Conservation (phyloP, 2,888 invertebrate genomes). For the Aquatica leii region DNA sequence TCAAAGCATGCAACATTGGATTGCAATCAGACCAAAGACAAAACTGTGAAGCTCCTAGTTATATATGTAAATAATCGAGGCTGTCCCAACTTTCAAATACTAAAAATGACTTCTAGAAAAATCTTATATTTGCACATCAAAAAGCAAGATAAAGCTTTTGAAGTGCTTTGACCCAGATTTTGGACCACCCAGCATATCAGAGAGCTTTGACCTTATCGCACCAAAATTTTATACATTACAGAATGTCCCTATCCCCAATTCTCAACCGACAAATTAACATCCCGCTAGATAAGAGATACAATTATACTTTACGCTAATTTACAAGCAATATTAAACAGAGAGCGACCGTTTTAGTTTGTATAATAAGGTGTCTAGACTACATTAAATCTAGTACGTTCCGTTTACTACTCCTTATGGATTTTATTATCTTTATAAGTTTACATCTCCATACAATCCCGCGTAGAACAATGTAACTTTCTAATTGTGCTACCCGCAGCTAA, state of each 20-base stretch:
- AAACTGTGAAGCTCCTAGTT: not conserved
- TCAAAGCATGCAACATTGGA: too few relatives aligned
- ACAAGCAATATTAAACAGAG: conserved; percentile 22
- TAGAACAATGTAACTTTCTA: conserved; percentile 1
- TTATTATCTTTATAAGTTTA: conserved; percentile 22
- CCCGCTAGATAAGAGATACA: conserved; percentile 15
- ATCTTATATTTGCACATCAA: conserved; percentile 22
- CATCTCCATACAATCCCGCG: not conserved
- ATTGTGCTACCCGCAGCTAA: too few relatives aligned
- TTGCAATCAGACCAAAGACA: too few relatives aligned
- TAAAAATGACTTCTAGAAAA: conserved; percentile 14
- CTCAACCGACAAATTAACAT: conserved; percentile 12
- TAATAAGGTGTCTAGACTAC: conserved; percentile 31
- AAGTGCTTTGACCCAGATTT: conserved; percentile 26
- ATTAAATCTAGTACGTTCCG: conserved; percentile 24
- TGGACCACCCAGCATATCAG: conserved; percentile 13
- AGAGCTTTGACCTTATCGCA: conserved; percentile 25
- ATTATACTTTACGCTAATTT: conserved; percentile 30
- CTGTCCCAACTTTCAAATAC: conserved; percentile 14
- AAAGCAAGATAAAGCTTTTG: conserved; percentile 24
- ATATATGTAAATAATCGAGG: not conserved
- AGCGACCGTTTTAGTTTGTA: conserved; percentile 19
- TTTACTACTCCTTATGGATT: conserved; percentile 20
- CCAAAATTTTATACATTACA: conserved; percentile 10
- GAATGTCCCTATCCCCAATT: conserved; percentile 8